Evolutionary conservation across 2,113 vertebrate species (phyloP).

Genomic region (Nettapus auritus): DNA sequence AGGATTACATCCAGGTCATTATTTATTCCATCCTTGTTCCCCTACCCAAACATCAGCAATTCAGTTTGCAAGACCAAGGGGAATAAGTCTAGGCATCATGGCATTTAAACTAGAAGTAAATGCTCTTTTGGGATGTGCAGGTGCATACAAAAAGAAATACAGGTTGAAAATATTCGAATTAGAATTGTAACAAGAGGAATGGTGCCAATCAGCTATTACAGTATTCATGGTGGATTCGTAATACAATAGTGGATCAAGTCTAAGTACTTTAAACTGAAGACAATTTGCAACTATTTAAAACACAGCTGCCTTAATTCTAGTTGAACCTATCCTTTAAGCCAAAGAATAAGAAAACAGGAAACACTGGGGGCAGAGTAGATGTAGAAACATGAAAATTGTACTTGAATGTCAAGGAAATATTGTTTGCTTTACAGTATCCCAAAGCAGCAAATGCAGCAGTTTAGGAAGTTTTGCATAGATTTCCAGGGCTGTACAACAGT

Average conservation of each 20-base stretch:
- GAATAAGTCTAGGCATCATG: background rate
- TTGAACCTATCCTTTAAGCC: constrained; percentile 20
- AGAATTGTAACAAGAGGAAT: background rate
- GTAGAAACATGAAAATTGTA: constrained; percentile 27
- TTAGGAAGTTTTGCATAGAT: background rate
- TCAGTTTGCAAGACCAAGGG: background rate
- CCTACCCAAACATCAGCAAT: background rate
- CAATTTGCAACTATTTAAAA: constrained; percentile 10
- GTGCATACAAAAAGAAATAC: background rate
- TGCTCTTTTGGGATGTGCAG: background rate
- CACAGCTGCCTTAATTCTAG: constrained; percentile 58
- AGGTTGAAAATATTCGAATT: background rate
- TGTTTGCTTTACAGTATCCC: background rate
- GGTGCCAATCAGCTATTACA: background rate
- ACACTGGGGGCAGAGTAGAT: background rate
- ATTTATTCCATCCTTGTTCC: rapidly evolving
- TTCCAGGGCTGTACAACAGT: background rate
- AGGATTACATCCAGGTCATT: background rate
- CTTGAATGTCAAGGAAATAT: constrained; percentile 8
- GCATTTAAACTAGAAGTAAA: background rate
- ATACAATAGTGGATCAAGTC: background rate
- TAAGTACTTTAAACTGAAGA: background rate
- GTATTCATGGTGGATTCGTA: background rate
- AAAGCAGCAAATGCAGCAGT: background rate
- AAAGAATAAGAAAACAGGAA: constrained; percentile 55